Conservation (phyloP, 2,888 invertebrate genomes). For the Dione vanillae region DNA sequence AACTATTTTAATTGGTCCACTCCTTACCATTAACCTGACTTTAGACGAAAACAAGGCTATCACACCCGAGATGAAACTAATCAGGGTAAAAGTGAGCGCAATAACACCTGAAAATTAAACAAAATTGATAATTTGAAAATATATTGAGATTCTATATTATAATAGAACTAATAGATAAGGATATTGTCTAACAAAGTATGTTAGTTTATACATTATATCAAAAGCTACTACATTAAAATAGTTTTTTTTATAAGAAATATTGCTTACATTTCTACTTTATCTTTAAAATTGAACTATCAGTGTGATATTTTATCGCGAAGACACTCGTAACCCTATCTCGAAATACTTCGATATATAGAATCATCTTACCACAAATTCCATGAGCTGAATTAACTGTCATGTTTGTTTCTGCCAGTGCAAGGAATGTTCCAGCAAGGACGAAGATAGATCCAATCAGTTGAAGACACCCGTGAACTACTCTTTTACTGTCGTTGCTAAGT, state of each 20-base stretch:
- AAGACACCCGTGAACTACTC: conserved; percentile 80
- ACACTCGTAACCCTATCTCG: conserved; percentile 15
- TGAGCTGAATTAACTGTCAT: conserved; percentile 69
- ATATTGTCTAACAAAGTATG: not conserved
- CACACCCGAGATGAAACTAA: conserved; percentile 77
- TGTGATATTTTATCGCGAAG: conserved; percentile 11
- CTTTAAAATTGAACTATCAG: conserved; percentile 8
- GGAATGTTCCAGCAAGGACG: conserved; percentile 79
- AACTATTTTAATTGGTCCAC: conserved; percentile 76
- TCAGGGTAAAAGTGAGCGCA: conserved; percentile 74
- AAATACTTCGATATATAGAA: conserved; percentile 24
- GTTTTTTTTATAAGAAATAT: not conserved
- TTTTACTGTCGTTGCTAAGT: conserved; percentile 69
- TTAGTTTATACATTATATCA: not conserved
- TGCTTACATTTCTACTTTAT: conserved; percentile 12
- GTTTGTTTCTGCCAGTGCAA: conserved; percentile 68
- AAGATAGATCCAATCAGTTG: conserved; percentile 79
- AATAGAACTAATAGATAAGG: not conserved
- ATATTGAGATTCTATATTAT: not conserved
- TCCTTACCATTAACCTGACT: conserved; percentile 75
- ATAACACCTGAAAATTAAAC: conserved; percentile 68
- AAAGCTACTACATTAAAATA: not conserved
- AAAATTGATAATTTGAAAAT: not conserved
- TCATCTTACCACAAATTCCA: conserved; percentile 75
- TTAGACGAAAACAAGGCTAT: conserved; percentile 80